These are phyloP conservation scores for Tenualosa thibaudeaui DNA, from an alignment of 2,797 vertebrate genomes.

Conservation along the genomic window DNA sequence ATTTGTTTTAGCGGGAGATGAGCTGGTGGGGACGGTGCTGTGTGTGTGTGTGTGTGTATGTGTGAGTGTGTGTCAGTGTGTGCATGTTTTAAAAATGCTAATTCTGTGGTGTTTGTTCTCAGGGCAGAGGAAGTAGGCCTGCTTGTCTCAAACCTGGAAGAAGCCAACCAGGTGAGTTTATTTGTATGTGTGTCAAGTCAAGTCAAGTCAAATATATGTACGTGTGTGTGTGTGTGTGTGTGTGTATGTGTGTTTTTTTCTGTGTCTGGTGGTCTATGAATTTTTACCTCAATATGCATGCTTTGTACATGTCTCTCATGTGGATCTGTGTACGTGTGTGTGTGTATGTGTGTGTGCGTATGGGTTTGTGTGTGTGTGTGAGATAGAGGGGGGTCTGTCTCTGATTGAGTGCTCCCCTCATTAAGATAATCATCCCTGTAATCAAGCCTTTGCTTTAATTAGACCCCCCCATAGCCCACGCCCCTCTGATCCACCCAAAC, in stretches of 20 bases:
- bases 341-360: slow-evolving; percentile 70
- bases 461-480: slow-evolving; percentile 52
- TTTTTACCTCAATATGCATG: not conserved
- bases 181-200: slow-evolving; percentile 6
- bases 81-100: slow-evolving; percentile 18
- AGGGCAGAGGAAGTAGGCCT: slow-evolving; percentile 89
- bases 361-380: slow-evolving; percentile 4
- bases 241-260: not conserved
- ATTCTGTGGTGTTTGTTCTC: slow-evolving; percentile 56
- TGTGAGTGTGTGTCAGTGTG: too few relatives aligned
- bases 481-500: slow-evolving; percentile 34
- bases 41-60: not conserved
- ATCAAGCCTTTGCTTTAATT: slow-evolving; percentile 77
- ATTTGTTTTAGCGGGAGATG: too few relatives aligned
- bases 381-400: slow-evolving; percentile 26
- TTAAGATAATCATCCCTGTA: slow-evolving; percentile 78
- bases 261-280: slow-evolving; percentile 70
- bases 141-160: slow-evolving; percentile 93
- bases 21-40: too few relatives aligned
- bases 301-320: not conserved
- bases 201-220: not conserved
- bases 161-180: slow-evolving; percentile 91
- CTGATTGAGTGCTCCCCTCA: slow-evolving; percentile 74
- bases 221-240: not conserved
- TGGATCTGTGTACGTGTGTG: slow-evolving; percentile 70